Conservation (phyloP, 1,140 invertebrate species). For the Zophobas morio region DNA sequence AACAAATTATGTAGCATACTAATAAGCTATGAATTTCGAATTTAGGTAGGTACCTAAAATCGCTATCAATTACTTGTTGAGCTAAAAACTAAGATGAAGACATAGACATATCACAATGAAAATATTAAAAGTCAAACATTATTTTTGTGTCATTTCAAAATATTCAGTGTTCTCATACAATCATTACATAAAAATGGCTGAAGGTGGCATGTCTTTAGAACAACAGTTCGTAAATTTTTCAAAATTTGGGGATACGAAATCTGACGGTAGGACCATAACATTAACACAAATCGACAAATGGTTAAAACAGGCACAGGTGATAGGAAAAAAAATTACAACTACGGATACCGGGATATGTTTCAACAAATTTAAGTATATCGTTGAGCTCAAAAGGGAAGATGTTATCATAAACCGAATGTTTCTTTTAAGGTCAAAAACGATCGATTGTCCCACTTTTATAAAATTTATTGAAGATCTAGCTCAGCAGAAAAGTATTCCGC, state of each 20-base stretch:
- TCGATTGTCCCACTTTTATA: conserved; percentile 53
- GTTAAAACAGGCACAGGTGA: conserved; percentile 83
- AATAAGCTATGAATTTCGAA: no score
- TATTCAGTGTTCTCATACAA: background rate
- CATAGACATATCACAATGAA: no score
- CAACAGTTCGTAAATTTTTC: conserved; percentile 72
- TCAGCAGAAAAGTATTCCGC: conserved; percentile 71
- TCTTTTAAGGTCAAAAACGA: conserved; percentile 55
- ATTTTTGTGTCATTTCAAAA: background rate
- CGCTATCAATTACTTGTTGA: no score
- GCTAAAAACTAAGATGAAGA: no score
- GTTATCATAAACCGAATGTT: background rate
- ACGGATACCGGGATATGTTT: conserved; percentile 79
- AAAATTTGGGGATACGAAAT: conserved; percentile 78
- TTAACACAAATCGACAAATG: conserved; percentile 81
- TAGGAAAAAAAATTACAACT: conserved; percentile 78
- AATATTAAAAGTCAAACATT: background rate
- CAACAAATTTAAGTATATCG: conserved; percentile 76
- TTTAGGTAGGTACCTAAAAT: no score
- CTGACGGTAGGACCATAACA: conserved; percentile 77
- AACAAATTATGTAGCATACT: no score
- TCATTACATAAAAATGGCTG: conserved; percentile 22
- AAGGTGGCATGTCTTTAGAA: conserved; percentile 52
- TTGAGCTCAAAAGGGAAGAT: background rate
- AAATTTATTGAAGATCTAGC: conserved; percentile 73